Evolutionary conservation across 2,888 invertebrate genomes (phyloP).

Genomic region (Eupeodes latifasciatus): DNA sequence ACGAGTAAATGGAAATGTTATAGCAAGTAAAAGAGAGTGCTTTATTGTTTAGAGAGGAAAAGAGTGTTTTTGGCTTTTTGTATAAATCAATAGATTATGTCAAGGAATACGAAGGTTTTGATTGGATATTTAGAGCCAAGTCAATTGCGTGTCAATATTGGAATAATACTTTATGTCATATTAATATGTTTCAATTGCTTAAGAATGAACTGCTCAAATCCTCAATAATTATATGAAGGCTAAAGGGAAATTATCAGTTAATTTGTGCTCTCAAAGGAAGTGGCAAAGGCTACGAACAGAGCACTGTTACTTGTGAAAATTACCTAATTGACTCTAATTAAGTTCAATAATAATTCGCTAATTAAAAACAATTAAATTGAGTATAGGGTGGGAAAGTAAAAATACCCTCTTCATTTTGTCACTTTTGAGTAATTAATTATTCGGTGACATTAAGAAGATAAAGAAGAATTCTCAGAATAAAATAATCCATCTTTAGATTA

Average conservation of each 20-base stretch:
- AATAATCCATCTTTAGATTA: not conserved
- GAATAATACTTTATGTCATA: constrained; percentile 8
- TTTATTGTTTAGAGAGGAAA: not conserved
- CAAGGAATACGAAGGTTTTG: not conserved
- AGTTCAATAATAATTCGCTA: constrained; percentile 15
- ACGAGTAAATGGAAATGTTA: constrained; percentile 12
- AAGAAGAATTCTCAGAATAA: no score
- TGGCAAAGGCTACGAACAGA: constrained; percentile 12
- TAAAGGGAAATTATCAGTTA: not conserved
- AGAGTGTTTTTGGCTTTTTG: not conserved
- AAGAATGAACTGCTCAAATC: not conserved
- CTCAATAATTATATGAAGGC: not conserved
- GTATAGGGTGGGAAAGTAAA: not conserved
- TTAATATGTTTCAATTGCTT: not conserved
- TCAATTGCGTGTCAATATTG: constrained; percentile 3
- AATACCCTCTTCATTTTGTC: not conserved
- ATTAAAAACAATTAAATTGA: constrained; percentile 29
- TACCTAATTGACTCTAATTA: constrained; percentile 30
- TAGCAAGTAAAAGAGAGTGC: constrained; percentile 1
- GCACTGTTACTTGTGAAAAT: constrained; percentile 40
- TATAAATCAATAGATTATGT: not conserved
- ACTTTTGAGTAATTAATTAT: not conserved
- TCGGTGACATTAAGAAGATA: no score
- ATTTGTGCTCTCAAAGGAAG: not conserved
- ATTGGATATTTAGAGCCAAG: not conserved